Base-by-base conservation (phyloP, 2,888 invertebrate genomes). In the Teleiodes luculella region DNA sequence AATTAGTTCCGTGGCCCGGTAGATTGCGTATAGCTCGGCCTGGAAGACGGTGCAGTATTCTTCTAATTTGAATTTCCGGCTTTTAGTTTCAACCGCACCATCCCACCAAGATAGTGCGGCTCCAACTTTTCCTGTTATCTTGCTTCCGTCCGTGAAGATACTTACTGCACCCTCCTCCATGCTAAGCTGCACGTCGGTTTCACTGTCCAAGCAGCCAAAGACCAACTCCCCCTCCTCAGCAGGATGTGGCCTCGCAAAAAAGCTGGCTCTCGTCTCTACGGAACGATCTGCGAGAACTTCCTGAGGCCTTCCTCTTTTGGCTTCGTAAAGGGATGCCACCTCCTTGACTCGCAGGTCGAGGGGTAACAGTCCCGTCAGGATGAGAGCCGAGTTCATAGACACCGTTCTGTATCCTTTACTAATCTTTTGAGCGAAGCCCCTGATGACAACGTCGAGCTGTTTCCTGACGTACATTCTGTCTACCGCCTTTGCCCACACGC, bases 381-480 rank as follows among this genome's bases (percentile, higher is more conserved):
- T 11, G 35, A 54, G 48, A 1, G 54, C 54, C 2, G 54, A 39
- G 13, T 47, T 30, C 7, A 48, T 33, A 4, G 56, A 52, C 1
- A 45, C 37, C 0, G 53, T 53, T 0, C 52, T 8, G 37, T 56
- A 45, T 3, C 48, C 52, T 8, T 13, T 33, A 4, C 24, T 14
- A 1, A 46, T 14, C 11, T 46, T 46, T 31, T 49, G 35, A 1
- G 36, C 48, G 11, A 18, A 30, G 3, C 28, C 14, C 10, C 46
- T 3, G 5, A 14, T n/a, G 2, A 46, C 46, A 6, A 2, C 13
- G 6, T 36, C 14, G 8, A 49, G 6, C 6, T 35, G 20, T 6
- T 35, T 36, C 10, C 7, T 10, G 1, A 31, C 13, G 2, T 7
- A 4, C 1, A 46, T 11, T 10, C 14, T 46, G 1, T 31, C 16